Evolutionary conservation across 2,797 vertebrate species (phyloP).

Genomic region (Chiloscyllium punctatum): DNA sequence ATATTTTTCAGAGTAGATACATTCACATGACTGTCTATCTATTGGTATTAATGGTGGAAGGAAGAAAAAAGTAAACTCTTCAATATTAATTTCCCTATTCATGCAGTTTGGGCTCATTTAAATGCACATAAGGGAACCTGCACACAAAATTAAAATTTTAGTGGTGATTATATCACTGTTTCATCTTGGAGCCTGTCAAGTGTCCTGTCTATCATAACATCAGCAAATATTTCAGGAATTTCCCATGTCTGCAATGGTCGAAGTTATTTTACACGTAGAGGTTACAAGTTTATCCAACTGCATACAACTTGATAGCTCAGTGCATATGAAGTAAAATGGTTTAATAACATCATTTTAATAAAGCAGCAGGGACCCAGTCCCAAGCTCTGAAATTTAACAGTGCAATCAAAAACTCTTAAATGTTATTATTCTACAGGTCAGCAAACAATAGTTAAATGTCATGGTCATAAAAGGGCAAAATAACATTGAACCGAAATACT

Average conservation of each 20-base stretch:
- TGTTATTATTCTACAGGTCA: not conserved
- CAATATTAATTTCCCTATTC: not conserved
- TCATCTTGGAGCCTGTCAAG: not conserved
- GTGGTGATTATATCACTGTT: not conserved
- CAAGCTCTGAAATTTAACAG: not conserved
- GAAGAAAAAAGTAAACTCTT: not conserved
- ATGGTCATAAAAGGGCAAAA: not conserved
- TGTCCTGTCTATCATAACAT: not conserved
- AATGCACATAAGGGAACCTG: not conserved
- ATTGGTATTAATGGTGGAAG: not conserved
- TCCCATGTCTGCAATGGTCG: not conserved
- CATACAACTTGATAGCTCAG: not conserved
- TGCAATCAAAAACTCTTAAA: not conserved
- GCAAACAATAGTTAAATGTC: not conserved
- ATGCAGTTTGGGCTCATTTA: not conserved
- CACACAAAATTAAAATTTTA: not conserved
- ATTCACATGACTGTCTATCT: not conserved
- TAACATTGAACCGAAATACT: not conserved
- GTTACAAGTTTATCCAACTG: not conserved
- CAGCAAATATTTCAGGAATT: not conserved
- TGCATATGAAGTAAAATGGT: not conserved
- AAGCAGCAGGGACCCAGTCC: not conserved
- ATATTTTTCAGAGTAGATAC: not conserved
- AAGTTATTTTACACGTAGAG: not conserved
- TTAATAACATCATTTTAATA: constrained; percentile 6